Conservation (phyloP, 2,888 invertebrate species). For the Cartodere bifasciata region DNA sequence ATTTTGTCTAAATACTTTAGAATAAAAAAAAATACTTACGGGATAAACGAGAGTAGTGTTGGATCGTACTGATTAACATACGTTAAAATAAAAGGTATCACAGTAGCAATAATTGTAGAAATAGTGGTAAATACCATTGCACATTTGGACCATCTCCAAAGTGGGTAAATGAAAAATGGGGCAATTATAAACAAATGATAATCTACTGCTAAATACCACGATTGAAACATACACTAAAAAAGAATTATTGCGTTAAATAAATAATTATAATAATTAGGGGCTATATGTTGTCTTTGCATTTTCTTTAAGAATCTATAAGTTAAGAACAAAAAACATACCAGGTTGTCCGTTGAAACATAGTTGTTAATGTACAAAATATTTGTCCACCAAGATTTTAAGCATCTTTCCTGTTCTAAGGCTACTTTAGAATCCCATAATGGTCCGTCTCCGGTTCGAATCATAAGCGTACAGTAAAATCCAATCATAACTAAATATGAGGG, state of each 20-base stretch:
- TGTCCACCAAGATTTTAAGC: constrained; percentile 58
- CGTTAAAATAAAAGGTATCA: constrained; percentile 36
- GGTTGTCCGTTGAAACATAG: constrained; percentile 49
- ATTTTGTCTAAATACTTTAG: constrained; percentile 1
- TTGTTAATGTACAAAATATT: constrained; percentile 64
- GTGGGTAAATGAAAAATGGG: constrained; percentile 51
- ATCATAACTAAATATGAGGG: constrained; percentile 62
- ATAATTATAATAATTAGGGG: neutral
- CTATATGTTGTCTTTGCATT: neutral
- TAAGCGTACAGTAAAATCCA: constrained; percentile 59
- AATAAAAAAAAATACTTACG: constrained; percentile 40
- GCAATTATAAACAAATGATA: constrained; percentile 43
- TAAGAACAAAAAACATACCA: constrained; percentile 34
- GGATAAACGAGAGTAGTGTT: constrained; percentile 51
- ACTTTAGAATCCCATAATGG: constrained; percentile 59
- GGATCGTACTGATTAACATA: constrained; percentile 49
- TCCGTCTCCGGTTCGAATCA: constrained; percentile 55
- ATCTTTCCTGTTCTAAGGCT: constrained; percentile 42
- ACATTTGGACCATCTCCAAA: constrained; percentile 49
- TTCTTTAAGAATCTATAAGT: neutral
- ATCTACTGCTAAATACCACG: constrained; percentile 48
- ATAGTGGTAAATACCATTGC: constrained; percentile 42
- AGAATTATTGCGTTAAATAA: constrained; percentile 2
- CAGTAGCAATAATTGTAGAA: constrained; percentile 36
- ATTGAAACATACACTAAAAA: constrained; percentile 59